Evolutionary conservation across 2,888 invertebrate genomes (phyloP), one percentile per base, ranked within the genome.

Genomic region (Vesta saturnalis): DNA sequence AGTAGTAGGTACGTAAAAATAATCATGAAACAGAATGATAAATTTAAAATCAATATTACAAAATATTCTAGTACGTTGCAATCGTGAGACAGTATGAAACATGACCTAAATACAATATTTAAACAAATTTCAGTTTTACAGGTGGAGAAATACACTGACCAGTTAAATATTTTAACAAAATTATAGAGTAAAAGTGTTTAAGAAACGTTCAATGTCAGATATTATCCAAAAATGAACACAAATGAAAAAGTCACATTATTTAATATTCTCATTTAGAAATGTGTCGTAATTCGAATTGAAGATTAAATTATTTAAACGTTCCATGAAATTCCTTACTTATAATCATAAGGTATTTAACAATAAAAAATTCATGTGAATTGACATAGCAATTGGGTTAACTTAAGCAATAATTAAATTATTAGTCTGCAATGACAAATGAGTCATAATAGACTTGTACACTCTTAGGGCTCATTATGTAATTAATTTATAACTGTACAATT

Each of bases 311-410:
- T 47, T 47, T 47, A 47, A 47, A 47, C 14, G 15, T 47, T 47
- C 47, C 14, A 47, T 47, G 18, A 15, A 47, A 47, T 47, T 14
- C 15, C 8, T 2, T 6, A 16, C 1, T 8, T 23, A 6, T 47
- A 47, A 47, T 47, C 14, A 47, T 15, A 47, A 15, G 15, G 47
- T 47, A 16, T 14, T 47, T 47, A 15, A 16, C 15, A 47, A 79
- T 78, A 54, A 23, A 8, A 54, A 52, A 54, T 61, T 54, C 15
- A 61, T 61, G 16, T 61, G 22, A 61, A 61, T 54, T 54, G 61
- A 54, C 8, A 14, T 35, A 35, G 49, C 19, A 61, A 61, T 61
- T 61, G 39, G 52, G 61, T 54, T 47, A 52, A 10, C 35, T 4
- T 18, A 61, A 35, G 52, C 43, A 19, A 23, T 18, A 22, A 18